These are phyloP conservation scores for Harpegnathos saltator DNA, from an alignment of 1,140 invertebrate genomes.

Conservation along the genomic window DNA sequence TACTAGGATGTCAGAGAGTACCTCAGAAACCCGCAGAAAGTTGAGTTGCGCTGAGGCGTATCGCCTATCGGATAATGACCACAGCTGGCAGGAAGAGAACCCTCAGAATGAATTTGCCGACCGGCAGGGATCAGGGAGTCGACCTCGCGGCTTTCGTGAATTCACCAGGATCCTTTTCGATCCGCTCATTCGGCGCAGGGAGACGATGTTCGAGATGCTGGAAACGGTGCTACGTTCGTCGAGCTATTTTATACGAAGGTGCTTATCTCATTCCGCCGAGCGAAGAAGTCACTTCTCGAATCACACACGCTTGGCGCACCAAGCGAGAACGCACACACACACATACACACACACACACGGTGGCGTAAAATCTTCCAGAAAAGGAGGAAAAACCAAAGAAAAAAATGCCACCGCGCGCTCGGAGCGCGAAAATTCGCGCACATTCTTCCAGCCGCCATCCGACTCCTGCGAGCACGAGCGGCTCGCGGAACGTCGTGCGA, in stretches of 20 bases:
- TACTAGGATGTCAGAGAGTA: constrained; percentile 12
- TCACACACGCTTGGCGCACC: no score
- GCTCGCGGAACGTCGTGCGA: no score
- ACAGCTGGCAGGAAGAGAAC: no score
- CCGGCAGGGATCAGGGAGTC: neutral
- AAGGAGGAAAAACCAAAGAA: no score
- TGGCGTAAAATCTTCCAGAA: constrained; percentile 24
- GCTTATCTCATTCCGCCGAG: neutral
- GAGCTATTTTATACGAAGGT: constrained; percentile 21
- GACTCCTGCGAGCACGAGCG: no score
- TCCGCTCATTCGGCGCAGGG: constrained; percentile 6
- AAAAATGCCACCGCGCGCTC: no score
- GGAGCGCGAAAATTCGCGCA: no score
- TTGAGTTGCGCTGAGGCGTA: neutral
- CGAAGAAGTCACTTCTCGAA: constrained; percentile 3
- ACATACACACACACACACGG: no score
- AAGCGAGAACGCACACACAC: neutral
- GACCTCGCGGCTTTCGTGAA: neutral
- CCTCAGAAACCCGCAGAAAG: neutral
- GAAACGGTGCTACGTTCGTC: constrained; percentile 44
- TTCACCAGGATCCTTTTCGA: neutral
- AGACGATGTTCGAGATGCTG: constrained; percentile 45
- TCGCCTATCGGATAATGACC: neutral
- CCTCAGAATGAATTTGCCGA: neutral
- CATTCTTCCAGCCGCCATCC: no score